phyloP scores from a whole-genome alignment of 2,797 vertebrate species.

The Phaenicophaeus curvirostris region DNA sequence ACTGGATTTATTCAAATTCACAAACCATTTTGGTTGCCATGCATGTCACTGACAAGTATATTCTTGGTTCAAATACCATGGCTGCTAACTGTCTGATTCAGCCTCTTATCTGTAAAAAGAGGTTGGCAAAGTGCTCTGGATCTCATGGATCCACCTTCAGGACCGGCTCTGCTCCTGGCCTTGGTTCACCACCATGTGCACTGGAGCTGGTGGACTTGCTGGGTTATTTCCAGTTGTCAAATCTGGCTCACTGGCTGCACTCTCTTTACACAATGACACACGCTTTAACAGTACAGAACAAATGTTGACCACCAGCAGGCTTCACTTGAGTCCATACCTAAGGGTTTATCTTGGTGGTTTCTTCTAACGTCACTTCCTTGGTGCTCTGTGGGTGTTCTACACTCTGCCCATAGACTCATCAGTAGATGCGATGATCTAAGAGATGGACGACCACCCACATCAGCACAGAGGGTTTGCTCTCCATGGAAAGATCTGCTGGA shows the following conservation, averaged over 20 bases:
- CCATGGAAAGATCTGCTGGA: neutral
- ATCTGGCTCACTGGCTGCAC: rapidly evolving
- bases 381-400: neutral
- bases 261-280: rapidly evolving
- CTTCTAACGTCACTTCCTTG: neutral
- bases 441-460: neutral
- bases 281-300: neutral
- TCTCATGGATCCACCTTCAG: neutral
- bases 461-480: neutral
- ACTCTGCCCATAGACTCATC: rapidly evolving
- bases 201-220: neutral
- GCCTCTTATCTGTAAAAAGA: neutral
- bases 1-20: neutral
- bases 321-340: neutral
- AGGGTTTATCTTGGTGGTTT: neutral
- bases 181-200: rapidly evolving
- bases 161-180: neutral
- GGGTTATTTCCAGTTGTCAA: neutral
- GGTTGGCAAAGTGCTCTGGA: neutral
- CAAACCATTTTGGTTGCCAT: neutral
- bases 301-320: rapidly evolving
- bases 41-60: rapidly evolving
- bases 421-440: neutral
- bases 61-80: neutral
- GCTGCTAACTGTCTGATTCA: neutral